Conservation (phyloP, 2,797 vertebrate species). For the Morelia viridis region DNA sequence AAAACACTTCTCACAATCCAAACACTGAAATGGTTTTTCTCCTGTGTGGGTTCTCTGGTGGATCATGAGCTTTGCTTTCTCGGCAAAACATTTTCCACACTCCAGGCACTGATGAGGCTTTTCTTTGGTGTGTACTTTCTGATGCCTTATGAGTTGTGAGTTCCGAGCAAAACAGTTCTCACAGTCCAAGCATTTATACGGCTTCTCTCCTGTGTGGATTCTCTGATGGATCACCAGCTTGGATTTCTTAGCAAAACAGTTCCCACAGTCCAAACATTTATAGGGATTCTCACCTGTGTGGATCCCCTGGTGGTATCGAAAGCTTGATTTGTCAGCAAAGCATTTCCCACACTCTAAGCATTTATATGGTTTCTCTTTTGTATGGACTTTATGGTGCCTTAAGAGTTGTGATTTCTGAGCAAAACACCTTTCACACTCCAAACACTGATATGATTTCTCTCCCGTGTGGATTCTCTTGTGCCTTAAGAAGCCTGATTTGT, state of each 20-base stretch:
- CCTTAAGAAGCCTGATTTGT: neutral
- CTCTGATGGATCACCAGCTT: neutral
- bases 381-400: no score
- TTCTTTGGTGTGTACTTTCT: neutral
- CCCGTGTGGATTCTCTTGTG: neutral
- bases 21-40: neutral
- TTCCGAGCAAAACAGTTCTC: neutral
- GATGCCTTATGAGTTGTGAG: neutral
- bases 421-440: no score
- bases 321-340: no score
- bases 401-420: no score
- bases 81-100: constrained; percentile 13
- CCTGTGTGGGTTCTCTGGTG: constrained; percentile 47
- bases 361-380: no score
- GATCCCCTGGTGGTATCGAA: no score
- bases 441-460: no score
- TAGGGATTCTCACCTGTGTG: neutral
- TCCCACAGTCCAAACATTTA: neutral
- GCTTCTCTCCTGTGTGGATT: neutral
- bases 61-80: constrained; percentile 63
- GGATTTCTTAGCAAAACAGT: neutral
- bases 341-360: no score
- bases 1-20: constrained; percentile 42
- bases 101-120: neutral
- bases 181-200: neutral